Evolutionary conservation across 2,888 invertebrate species (phyloP).

Genomic region (Noctua pronuba): DNA sequence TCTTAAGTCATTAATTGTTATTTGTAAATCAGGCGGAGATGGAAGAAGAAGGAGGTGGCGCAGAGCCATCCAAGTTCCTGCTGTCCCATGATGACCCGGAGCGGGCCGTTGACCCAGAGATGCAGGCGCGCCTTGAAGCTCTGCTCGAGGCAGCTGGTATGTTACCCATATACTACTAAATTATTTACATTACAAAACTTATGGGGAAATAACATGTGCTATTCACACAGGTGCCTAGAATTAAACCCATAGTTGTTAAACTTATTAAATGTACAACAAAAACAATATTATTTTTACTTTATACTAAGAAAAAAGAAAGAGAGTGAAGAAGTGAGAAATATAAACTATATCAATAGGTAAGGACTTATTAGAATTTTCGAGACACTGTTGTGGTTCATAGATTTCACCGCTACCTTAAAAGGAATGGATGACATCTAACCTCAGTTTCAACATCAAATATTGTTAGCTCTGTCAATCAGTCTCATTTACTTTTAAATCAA

Average conservation of each 20-base stretch:
- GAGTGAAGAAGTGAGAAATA: too few species aligned
- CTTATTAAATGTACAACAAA: neutral
- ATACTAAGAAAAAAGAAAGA: too few species aligned
- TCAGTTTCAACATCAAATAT: conserved; percentile 13
- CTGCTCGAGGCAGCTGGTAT: conserved; percentile 97
- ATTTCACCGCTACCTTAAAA: neutral
- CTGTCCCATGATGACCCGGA: conserved; percentile 91
- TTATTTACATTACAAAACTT: conserved; percentile 8
- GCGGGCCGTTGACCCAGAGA: conserved; percentile 94
- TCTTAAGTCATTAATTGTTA: neutral
- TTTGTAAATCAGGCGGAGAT: conserved; percentile 85
- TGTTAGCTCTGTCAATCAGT: conserved; percentile 14
- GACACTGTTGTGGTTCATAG: neutral
- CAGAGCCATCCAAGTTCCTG: conserved; percentile 88
- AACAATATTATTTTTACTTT: conserved; percentile 1
- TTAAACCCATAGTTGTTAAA: neutral
- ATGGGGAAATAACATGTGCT: neutral
- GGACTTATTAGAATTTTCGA: neutral
- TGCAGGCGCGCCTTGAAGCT: conserved; percentile 97
- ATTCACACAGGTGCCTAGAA: neutral
- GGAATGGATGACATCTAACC: neutral
- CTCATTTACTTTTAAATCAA: conserved; percentile 16
- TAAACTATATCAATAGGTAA: neutral
- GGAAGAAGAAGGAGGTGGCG: conserved; percentile 87
- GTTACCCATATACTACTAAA: conserved; percentile 56